Percentiles rank a stretch among this genome's conserved stretches.
Conservation (phyloP, 2,888 invertebrate genomes). For the Tanaodytes sp. region DNA sequence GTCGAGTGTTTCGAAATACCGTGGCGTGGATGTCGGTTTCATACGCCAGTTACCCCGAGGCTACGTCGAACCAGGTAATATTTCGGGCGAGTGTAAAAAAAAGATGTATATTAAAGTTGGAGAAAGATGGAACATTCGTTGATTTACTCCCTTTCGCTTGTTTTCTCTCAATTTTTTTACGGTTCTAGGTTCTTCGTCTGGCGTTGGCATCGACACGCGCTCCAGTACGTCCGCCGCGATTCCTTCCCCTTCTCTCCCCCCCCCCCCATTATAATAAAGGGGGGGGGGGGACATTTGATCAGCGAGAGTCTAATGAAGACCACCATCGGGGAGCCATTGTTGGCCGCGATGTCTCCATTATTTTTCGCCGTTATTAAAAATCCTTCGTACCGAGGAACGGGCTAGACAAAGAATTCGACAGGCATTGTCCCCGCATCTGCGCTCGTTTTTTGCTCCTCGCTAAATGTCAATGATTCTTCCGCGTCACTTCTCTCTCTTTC, state of each 20-base stretch:
- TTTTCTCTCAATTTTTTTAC: not conserved
- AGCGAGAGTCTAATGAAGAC: slow-evolving; percentile 52
- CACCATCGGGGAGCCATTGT: slow-evolving; percentile 60
- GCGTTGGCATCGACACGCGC: too few relatives aligned
- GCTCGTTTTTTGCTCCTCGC: slow-evolving; percentile 63
- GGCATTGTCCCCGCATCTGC: slow-evolving; percentile 68
- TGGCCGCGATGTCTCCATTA: slow-evolving; percentile 68
- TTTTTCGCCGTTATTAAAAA: slow-evolving; percentile 73
- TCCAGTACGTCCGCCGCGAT: not conserved
- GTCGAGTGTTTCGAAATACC: too few relatives aligned
- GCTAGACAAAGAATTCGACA: slow-evolving; percentile 70
- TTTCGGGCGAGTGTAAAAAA: too few relatives aligned
- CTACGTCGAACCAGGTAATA: too few relatives aligned
- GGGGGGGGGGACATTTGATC: slow-evolving; percentile 45
- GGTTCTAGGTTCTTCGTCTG: not conserved
- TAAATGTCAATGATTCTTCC: slow-evolving; percentile 70
- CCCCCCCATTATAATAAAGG: not conserved
- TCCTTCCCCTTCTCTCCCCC: slow-evolving; percentile 4
- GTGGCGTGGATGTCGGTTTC: too few relatives aligned
- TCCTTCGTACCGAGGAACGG: slow-evolving; percentile 43
- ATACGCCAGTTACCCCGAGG: too few relatives aligned
- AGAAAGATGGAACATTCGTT: too few relatives aligned
- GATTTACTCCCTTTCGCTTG: not conserved
- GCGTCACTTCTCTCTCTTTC: slow-evolving; percentile 56
- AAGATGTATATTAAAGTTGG: too few relatives aligned